A percentile compares a stretch with the other conserved stretches of the same genome.
phyloP scores from a whole-genome alignment of 2,113 vertebrate genomes.

The Tetrax tetrax region DNA sequence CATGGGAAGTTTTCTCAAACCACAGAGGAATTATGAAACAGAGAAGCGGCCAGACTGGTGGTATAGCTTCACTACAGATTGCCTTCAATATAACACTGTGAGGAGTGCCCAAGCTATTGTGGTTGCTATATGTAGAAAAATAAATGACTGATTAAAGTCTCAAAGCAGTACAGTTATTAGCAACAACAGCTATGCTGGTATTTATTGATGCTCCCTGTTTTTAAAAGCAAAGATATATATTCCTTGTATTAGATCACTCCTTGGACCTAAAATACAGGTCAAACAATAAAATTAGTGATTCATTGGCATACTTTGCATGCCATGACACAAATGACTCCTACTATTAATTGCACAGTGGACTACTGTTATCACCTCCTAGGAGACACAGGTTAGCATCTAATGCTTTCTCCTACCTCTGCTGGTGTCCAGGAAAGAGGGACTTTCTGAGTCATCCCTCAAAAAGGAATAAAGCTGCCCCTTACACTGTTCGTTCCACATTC shows the following conservation, averaged over 20 bases:
- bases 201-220: neutral
- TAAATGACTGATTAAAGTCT: neutral
- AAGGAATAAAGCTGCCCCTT: neutral
- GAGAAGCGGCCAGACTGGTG: neutral
- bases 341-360: neutral
- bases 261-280: neutral
- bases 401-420: neutral
- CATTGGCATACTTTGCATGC: neutral
- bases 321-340: neutral
- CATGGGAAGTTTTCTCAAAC: neutral
- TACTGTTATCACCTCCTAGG: neutral
- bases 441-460: neutral
- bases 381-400: neutral
- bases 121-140: neutral
- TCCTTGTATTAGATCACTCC: neutral
- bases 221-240: neutral
- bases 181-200: neutral
- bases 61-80: neutral
- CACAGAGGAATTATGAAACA: neutral
- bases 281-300: neutral
- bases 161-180: neutral
- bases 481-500: neutral
- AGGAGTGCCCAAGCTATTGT: neutral
- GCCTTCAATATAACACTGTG: neutral
- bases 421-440: neutral